Evolutionary conservation across 2,113 vertebrate genomes (phyloP).

Genomic region (Calidris pugnax): DNA sequence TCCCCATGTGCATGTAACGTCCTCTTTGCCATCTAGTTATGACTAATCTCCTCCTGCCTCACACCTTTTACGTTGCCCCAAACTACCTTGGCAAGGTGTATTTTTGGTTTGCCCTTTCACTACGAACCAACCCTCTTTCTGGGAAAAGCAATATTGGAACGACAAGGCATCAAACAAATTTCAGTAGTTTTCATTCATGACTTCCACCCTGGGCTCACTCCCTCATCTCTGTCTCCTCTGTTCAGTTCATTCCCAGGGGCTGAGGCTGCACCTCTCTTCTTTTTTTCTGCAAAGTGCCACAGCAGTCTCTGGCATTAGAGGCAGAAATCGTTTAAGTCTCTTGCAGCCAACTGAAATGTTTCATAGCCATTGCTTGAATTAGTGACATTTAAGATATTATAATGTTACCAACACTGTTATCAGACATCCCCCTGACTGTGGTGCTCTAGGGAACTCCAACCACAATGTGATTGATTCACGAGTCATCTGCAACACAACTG

Average conservation of each 20-base stretch:
- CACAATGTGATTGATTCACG: background rate
- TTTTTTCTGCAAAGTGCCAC: background rate
- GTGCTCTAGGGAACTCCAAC: background rate
- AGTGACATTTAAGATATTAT: background rate
- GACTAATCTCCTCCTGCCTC: background rate
- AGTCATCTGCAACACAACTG: background rate
- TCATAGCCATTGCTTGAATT: background rate
- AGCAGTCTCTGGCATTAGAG: background rate
- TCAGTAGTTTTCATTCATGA: background rate
- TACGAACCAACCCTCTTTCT: background rate
- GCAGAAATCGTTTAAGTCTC: background rate
- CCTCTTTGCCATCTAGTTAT: background rate
- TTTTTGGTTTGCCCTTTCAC: background rate
- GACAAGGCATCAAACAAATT: background rate
- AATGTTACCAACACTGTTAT: background rate
- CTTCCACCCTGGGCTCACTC: accelerated
- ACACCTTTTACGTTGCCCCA: background rate
- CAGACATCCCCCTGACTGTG: background rate
- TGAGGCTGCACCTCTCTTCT: background rate
- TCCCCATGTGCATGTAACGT: background rate
- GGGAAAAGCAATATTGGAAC: background rate
- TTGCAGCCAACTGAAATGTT: background rate
- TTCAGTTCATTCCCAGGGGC: background rate
- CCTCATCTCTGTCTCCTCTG: background rate
- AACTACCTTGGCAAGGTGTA: background rate